Evolutionary conservation across 35 echinoderm and acorn worm species (phyloP), one percentile per base, ranked within the genome.

Genomic region (Amphiura filiformis): DNA sequence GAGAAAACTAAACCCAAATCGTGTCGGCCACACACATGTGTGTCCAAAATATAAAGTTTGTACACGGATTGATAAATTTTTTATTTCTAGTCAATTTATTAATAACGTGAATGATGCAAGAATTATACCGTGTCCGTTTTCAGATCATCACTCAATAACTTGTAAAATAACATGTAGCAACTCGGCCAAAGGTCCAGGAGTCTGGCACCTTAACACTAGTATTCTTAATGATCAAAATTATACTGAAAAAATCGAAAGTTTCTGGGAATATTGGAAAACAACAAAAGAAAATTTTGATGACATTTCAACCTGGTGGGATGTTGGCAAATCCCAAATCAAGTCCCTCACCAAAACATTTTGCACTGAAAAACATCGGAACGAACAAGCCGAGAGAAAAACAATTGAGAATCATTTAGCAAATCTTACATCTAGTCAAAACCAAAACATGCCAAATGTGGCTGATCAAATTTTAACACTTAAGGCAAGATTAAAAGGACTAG

Each of bases 121-220:
- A 22, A 84, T 84, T 31, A 64, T 26, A 9, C 17, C 41, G 20
- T 84, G 1, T 84, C 82, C 42, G 5, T 64, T 56, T 15, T 57
- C 42, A 33, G 82, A 84, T 36, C 82, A 84, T 84, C n/a, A 37
- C 13, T 42, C 36, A 65, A 23, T 84, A 32, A 84, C 33, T n/a
- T 13, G 32, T 13, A n/a, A 14, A 35, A 35, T 84, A 34, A 0
- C 2, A 3, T 35, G 56, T 1, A 26, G 42, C 1, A 14, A 84
- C 32, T 12, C n/a, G 61, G 26, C 0, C 13, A 17, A 64, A 64
- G 13, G n/a, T n/a, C n/a, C n/a, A n/a, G 31, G 52, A 76, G 34
- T 28, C 36, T 84, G 82, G 82, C 52, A 84, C 35, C 57, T 84
- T 65, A 84, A 84, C 36, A 56, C 22, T 13, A 36, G 17, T 11